Evolutionary conservation across 2,113 vertebrate genomes (phyloP).

Genomic region (Anolis sagrei): DNA sequence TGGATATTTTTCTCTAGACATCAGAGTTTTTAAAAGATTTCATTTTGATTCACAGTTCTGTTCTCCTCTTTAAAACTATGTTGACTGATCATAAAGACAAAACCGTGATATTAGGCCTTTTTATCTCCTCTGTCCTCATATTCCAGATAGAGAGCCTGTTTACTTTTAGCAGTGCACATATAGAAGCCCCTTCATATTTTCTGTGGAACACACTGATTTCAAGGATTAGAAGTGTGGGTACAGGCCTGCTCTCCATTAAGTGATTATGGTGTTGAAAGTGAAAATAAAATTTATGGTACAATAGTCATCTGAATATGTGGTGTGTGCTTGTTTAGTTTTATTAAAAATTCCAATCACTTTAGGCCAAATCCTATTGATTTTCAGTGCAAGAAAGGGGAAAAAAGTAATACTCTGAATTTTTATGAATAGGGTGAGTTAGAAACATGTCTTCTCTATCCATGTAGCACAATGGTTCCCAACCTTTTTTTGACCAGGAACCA

Average conservation of each 20-base stretch:
- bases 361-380: neutral
- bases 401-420: neutral
- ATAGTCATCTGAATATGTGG: too few species aligned
- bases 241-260: neutral
- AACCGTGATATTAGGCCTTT: neutral
- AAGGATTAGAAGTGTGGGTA: neutral
- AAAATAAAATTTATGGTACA: neutral
- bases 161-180: neutral
- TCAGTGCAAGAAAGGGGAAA: neutral
- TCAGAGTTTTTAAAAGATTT: neutral
- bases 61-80: neutral
- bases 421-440: neutral
- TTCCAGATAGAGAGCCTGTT: neutral
- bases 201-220: neutral
- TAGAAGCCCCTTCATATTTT: neutral
- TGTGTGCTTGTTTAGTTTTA: too few species aligned
- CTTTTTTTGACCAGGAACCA: too few species aligned
- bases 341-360: neutral
- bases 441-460: neutral
- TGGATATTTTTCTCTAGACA: neutral
- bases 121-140: neutral
- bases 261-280: neutral
- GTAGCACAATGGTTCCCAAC: too few species aligned
- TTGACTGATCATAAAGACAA: neutral
- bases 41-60: neutral